phyloP scores from a whole-genome alignment of 2,113 vertebrate genomes.

The Raphicerus campestris region DNA sequence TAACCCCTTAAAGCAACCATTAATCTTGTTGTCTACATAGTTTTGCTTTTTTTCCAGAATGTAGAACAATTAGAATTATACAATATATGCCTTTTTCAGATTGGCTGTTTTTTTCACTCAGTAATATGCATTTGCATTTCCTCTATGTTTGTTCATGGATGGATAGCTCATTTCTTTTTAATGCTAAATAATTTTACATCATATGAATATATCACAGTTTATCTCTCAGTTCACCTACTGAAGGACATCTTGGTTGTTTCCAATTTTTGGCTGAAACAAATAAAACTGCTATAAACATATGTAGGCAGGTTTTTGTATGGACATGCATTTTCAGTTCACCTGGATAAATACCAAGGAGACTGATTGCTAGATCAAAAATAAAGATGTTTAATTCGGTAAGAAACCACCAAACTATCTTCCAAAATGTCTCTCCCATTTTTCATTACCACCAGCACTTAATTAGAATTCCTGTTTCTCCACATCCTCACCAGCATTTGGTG shows the following conservation, averaged over 20 bases:
- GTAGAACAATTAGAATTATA: neutral
- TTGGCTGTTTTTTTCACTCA: neutral
- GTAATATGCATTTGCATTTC: neutral
- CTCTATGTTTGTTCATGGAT: neutral
- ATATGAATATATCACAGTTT: neutral
- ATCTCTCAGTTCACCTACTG: neutral
- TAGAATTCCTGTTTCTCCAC: neutral
- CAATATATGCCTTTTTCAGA: neutral
- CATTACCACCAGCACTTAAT: neutral
- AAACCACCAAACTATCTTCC: neutral
- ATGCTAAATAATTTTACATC: neutral
- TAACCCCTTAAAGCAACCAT: neutral
- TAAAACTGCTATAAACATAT: neutral
- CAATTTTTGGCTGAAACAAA: neutral
- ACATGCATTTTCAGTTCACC: neutral
- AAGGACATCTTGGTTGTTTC: neutral
- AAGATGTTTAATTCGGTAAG: neutral
- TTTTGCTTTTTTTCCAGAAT: neutral
- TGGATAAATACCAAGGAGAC: neutral
- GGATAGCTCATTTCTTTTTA: neutral
- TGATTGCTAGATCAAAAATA: neutral
- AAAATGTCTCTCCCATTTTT: neutral
- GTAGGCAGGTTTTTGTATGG: neutral
- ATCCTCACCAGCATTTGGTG: neutral
- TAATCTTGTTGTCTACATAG: neutral